Conservation (phyloP, 1,140 invertebrate genomes). For the Orius laevigatus region DNA sequence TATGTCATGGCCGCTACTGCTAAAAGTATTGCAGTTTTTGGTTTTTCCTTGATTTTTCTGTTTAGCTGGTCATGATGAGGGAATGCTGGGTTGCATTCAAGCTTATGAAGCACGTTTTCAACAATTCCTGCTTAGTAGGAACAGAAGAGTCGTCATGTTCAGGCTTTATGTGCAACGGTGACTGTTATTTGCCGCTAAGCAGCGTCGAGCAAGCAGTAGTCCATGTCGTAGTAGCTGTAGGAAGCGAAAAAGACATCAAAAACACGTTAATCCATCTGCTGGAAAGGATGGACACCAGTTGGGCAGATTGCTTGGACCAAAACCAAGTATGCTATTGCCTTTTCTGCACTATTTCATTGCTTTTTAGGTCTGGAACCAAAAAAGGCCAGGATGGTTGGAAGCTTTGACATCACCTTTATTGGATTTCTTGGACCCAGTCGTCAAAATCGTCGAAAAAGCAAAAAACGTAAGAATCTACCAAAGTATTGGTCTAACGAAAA, state of each 20-base stretch:
- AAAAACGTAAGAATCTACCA: constrained; percentile 5
- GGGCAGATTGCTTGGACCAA: constrained; percentile 51
- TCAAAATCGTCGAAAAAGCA: constrained; percentile 24
- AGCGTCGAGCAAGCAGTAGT: constrained; percentile 34
- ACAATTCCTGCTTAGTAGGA: constrained; percentile 10
- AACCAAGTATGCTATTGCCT: constrained; percentile 30
- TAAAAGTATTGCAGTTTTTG: constrained; percentile 17
- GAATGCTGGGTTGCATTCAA: constrained; percentile 20
- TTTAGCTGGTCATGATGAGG: constrained; percentile 21
- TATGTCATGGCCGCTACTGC: constrained; percentile 45
- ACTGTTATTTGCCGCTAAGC: constrained; percentile 26
- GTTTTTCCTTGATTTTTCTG: constrained; percentile 4
- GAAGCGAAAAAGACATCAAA: constrained; percentile 40
- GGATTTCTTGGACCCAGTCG: constrained; percentile 40
- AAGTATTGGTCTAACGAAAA: too few species aligned
- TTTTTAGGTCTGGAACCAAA: constrained; percentile 54
- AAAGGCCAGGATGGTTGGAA: constrained; percentile 52
- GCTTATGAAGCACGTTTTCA: constrained; percentile 14
- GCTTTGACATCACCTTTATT: constrained; percentile 43
- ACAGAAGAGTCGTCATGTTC: constrained; percentile 26
- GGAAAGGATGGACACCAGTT: constrained; percentile 35
- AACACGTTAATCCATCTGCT: constrained; percentile 41
- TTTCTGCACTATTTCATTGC: constrained; percentile 8
- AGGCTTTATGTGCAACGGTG: constrained; percentile 44
- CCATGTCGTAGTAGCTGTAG: constrained; percentile 37